Percentiles rank a stretch among this genome's conserved stretches.
Conservation (phyloP, 2,113 vertebrate genomes). For the Neomonachus schauinslandi region DNA sequence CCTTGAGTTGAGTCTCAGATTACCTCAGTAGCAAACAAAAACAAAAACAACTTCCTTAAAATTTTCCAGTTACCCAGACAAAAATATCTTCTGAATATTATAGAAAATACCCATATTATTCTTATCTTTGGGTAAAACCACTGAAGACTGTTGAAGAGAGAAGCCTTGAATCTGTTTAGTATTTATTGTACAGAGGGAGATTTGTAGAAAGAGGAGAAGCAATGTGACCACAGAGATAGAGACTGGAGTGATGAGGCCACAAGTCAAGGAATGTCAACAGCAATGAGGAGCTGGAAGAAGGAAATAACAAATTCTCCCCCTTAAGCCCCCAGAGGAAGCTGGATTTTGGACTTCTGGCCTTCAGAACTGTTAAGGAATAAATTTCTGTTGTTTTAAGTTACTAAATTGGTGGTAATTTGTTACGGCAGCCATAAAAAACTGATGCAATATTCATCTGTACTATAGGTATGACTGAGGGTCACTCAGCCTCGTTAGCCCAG, state of each 20-base stretch:
- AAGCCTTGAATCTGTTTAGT: neutral
- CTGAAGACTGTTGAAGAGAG: neutral
- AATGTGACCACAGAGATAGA: neutral
- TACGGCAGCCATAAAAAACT: neutral
- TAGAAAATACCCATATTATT: neutral
- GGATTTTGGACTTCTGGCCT: neutral
- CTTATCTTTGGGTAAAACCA: neutral
- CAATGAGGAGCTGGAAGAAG: neutral
- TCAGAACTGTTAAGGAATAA: neutral
- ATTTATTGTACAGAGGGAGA: neutral
- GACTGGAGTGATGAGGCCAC: neutral
- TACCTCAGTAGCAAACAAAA: neutral
- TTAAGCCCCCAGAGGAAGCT: rapidly evolving
- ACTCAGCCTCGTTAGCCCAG: neutral
- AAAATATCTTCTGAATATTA: neutral
- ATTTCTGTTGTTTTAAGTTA: neutral
- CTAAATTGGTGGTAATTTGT: neutral
- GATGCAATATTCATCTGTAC: rapidly evolving
- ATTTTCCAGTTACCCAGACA: neutral
- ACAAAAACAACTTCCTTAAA: neutral
- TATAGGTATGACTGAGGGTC: neutral
- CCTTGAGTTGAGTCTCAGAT: neutral
- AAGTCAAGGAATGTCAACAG: neutral
- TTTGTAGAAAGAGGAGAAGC: neutral
- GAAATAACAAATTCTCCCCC: neutral